phyloP scores from a whole-genome alignment of 2,888 invertebrate species.

The Laspeyria flexula region DNA sequence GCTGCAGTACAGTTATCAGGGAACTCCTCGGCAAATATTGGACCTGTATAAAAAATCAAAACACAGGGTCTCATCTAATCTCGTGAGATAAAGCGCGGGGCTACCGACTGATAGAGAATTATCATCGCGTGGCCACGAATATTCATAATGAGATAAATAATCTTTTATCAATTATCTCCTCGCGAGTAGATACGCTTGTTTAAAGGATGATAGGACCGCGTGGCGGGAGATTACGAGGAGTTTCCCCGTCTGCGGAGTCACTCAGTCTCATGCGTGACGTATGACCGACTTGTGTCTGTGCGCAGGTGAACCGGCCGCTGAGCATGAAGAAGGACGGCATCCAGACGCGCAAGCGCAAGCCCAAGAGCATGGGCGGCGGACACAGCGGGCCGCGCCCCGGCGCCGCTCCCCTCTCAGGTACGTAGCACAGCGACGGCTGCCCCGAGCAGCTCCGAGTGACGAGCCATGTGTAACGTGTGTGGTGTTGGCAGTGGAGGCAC shows the following conservation, averaged over 20 bases:
- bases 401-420: slow-evolving; percentile 66
- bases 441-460: slow-evolving; percentile 4
- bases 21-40: slow-evolving; percentile 86
- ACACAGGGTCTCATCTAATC: slow-evolving; percentile 86
- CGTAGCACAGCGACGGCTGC: slow-evolving; percentile 10
- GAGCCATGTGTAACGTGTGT: slow-evolving; percentile 51
- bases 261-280: slow-evolving; percentile 6
- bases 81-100: slow-evolving; percentile 84
- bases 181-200: slow-evolving; percentile 82
- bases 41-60: slow-evolving; percentile 82
- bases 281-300: slow-evolving; percentile 31
- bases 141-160: slow-evolving; percentile 86
- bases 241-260: slow-evolving; percentile 62
- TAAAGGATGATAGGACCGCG: slow-evolving; percentile 81
- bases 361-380: slow-evolving; percentile 87
- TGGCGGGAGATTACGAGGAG: slow-evolving; percentile 75
- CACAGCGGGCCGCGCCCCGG: slow-evolving; percentile 61
- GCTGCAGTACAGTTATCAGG: slow-evolving; percentile 76
- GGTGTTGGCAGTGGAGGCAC: slow-evolving; percentile 75
- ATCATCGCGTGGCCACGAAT: slow-evolving; percentile 81
- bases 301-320: slow-evolving; percentile 95
- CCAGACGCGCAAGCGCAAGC: slow-evolving; percentile 98
- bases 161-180: slow-evolving; percentile 86
- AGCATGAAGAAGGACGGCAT: slow-evolving; percentile 99
- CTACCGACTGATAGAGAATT: slow-evolving; percentile 85